phyloP scores from a whole-genome alignment of 2,113 vertebrate species.

The Sinosuthora webbiana region DNA sequence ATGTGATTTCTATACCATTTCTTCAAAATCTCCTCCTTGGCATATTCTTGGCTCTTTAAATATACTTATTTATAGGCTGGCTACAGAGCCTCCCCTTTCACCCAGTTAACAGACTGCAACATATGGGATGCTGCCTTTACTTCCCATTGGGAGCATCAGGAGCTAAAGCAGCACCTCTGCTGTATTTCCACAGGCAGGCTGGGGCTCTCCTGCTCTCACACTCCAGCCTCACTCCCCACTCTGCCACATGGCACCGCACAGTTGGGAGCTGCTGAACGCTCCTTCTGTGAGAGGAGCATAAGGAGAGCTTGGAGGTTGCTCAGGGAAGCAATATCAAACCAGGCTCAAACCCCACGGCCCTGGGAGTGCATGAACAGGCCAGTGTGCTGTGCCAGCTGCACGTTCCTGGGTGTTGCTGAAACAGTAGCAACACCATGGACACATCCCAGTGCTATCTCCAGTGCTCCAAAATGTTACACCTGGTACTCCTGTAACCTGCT shows the following conservation, averaged over 20 bases:
- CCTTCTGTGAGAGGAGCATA: neutral
- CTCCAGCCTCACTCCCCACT: neutral
- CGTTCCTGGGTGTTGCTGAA: neutral
- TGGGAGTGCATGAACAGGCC: neutral
- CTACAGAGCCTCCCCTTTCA: neutral
- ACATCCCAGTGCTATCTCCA: neutral
- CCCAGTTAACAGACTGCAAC: neutral
- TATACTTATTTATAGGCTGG: neutral
- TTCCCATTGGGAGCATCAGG: neutral
- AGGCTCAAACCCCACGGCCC: neutral
- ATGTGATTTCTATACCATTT: neutral
- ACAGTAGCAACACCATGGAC: neutral
- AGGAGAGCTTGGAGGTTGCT: neutral
- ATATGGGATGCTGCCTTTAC: neutral
- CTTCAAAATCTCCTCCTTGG: neutral
- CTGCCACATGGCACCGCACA: neutral
- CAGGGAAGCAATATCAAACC: fast-evolving
- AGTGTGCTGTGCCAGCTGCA: neutral
- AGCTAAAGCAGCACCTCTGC: neutral
- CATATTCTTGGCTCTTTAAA: neutral
- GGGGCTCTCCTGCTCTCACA: neutral
- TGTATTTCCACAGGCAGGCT: neutral
- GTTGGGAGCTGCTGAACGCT: neutral
- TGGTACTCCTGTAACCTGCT: fast-evolving
- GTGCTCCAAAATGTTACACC: neutral